These are phyloP conservation scores for Cavia aperea DNA, from an alignment of 2,113 vertebrate genomes.

Conservation along the genomic window DNA sequence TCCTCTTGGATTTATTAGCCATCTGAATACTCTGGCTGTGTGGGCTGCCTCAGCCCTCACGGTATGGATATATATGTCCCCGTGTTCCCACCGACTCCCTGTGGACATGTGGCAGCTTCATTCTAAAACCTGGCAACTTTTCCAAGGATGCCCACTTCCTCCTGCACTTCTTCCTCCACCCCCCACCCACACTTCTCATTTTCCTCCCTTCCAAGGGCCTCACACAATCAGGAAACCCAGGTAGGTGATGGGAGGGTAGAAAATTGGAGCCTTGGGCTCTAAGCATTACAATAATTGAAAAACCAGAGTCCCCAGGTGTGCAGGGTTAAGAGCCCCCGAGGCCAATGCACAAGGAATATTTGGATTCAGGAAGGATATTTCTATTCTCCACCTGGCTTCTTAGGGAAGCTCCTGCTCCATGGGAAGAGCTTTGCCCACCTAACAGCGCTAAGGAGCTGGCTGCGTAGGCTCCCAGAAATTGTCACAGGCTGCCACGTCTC, in stretches of 20 bases:
- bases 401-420: neutral
- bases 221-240: neutral
- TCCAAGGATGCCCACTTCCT: neutral
- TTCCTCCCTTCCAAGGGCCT: neutral
- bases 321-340: neutral
- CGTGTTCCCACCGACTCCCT: conserved; percentile 38
- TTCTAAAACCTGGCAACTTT: neutral
- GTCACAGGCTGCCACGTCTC: neutral
- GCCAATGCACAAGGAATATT: neutral
- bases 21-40: neutral
- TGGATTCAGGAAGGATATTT: accelerated
- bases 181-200: neutral
- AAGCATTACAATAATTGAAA: neutral
- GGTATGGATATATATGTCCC: conserved; percentile 38
- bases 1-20: conserved; percentile 26
- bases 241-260: neutral
- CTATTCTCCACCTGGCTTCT: neutral
- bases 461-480: neutral
- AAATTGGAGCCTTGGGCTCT: neutral
- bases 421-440: neutral
- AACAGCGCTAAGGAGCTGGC: neutral
- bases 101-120: conserved; percentile 40
- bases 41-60: conserved; percentile 20
- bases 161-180: neutral
- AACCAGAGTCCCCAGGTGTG: neutral